Percentiles rank a stretch among this genome's conserved stretches.
Conservation (phyloP, 2,797 vertebrate species). For the Cheirogaleus major region DNA sequence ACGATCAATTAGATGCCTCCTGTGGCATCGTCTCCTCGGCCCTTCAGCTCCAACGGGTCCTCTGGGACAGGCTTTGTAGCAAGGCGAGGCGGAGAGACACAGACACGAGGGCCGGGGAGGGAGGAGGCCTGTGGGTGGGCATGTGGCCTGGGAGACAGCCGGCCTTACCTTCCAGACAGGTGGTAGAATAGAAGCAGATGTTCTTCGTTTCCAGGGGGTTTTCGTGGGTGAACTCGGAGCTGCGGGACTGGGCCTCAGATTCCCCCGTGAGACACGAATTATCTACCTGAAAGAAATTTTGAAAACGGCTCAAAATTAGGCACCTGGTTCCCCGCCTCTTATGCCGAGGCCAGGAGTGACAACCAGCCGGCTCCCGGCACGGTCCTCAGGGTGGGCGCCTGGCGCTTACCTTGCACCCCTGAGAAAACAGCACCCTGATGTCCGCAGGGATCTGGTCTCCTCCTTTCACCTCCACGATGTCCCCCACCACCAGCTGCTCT, state of each 20-base stretch:
- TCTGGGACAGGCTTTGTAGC: neutral
- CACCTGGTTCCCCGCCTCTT: neutral
- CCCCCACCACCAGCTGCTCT: conserved; percentile 87
- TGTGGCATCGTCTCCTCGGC: neutral
- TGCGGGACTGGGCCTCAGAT: conserved; percentile 88
- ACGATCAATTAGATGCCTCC: too few relatives aligned
- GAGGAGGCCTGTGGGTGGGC: neutral
- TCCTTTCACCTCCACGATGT: conserved; percentile 89
- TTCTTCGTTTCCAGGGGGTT: conserved; percentile 89
- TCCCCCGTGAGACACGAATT: conserved; percentile 90
- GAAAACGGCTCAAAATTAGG: neutral
- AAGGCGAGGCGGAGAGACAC: neutral
- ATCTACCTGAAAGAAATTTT: conserved; percentile 84
- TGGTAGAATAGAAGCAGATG: conserved; percentile 89
- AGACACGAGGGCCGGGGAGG: neutral
- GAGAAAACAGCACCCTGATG: conserved; percentile 83
- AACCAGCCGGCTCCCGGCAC: rapidly evolving
- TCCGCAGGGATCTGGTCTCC: conserved; percentile 89
- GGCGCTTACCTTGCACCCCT: conserved; percentile 86
- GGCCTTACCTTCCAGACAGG: conserved; percentile 87
- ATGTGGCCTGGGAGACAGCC: neutral
- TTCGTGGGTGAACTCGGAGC: conserved; percentile 86
- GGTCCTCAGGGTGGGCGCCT: neutral
- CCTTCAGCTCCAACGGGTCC: neutral
- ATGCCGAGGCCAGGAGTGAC: neutral